Percentiles rank a stretch among this genome's conserved stretches.
Evolutionary conservation across 2,888 invertebrate species (phyloP).

Genomic region (Dromius quadrimaculatus): DNA sequence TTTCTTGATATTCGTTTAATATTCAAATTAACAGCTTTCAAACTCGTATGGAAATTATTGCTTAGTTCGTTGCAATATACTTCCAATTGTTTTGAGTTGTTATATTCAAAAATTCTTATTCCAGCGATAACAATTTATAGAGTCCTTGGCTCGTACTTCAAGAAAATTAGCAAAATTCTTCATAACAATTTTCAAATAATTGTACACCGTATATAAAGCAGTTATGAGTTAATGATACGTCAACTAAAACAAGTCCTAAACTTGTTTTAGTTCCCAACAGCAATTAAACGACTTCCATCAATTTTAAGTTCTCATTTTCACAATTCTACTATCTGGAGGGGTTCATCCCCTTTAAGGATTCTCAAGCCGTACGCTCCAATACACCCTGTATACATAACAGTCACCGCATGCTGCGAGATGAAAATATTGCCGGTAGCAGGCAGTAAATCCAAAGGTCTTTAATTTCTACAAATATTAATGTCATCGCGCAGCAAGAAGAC

Average conservation of each 20-base stretch:
- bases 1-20: too few relatives aligned
- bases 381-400: constrained; percentile 49
- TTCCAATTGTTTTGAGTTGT: too few relatives aligned
- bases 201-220: not conserved
- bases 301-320: not conserved
- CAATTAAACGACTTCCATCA: constrained; percentile 8
- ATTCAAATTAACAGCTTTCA: too few relatives aligned
- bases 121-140: too few relatives aligned
- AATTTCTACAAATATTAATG: constrained; percentile 44
- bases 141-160: too few relatives aligned
- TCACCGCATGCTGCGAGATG: constrained; percentile 45
- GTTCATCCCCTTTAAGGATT: constrained; percentile 44
- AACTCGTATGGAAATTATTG: too few relatives aligned
- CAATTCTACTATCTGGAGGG: not conserved
- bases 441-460: constrained; percentile 41
- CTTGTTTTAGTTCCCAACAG: not conserved
- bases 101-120: too few relatives aligned
- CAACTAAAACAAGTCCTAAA: constrained; percentile 5
- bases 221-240: not conserved
- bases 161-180: too few relatives aligned
- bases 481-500: not conserved
- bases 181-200: not conserved
- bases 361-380: constrained; percentile 36
- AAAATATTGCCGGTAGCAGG: constrained; percentile 38
- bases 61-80: too few relatives aligned